Evolutionary conservation across 2,888 invertebrate genomes (phyloP), one percentile per base, ranked within the genome.

Genomic region (Catocala sponsa): DNA sequence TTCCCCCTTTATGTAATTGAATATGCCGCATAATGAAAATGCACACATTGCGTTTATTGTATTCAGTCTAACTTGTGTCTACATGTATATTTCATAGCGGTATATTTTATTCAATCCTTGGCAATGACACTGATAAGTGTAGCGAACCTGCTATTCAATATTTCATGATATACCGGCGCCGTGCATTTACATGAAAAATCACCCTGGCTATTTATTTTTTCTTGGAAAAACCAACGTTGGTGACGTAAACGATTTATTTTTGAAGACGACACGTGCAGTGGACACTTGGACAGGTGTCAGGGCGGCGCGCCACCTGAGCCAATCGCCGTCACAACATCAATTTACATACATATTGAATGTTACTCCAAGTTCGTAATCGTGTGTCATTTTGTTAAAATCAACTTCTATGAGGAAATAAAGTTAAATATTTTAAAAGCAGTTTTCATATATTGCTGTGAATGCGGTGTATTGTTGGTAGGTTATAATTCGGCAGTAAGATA

Each of bases 81-180:
- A 38, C 47, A 64, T 65, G 53, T 63, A 55, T 67, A 44, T 55
- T 55, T 62, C 53, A 57, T 47, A 47, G 54, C 50, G 35, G 12
- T 63, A 63, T 65, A 64, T 70, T 64, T 61, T 64, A 76, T 79
- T 62, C 70, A 64, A 72, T 70, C 82, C 85, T 86, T 88, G 88
- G 77, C 87, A 90, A 80, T 89, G 89, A 87, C 88, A 89, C 79
- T 89, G 88, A 87, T 85, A 84, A 80, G 87, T 87, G 78, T 85
- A 79, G 80, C 82, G 77, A 83, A 83, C 82, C 79, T 78, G 74
- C 59, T 44, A 63, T 85, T 88, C 78, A 81, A 90, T 89, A 86
- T 88, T 86, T 76, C 83, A 88, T 83, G 58, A 59, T 41, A 49
- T 59, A 55, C 62, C 72, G 69, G 70, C 65, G 73, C 60, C 59